Evolutionary conservation across 2,888 invertebrate genomes (phyloP), one percentile per base, ranked within the genome.

Genomic region (Frankliniella fusca): DNA sequence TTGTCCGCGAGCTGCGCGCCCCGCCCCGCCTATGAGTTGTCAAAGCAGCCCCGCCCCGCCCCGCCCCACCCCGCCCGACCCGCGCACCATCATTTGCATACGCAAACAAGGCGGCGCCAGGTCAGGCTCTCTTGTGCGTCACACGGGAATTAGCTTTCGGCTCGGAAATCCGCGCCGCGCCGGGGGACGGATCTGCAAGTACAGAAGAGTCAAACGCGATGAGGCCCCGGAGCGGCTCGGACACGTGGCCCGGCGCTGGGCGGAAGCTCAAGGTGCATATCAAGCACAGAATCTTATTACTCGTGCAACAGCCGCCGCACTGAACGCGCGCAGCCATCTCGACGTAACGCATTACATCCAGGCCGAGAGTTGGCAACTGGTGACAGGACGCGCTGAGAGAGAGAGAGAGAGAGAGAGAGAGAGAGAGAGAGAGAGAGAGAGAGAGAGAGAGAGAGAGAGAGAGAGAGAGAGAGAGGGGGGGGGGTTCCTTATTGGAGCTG

Each of bases 361-460:
- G 38, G 61, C 61, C 3, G 61, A 61, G 61, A n/a, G 70, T 76
- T 76, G 12, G 70, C 70, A 76, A 76, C 70, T 76, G 70, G 70
- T 76, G 70, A 7, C 70, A 11, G n/a, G n/a, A n/a, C n/a, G n/a
- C 70, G 27, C 70, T 9, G 70, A 70, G n/a, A 23, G 70, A 23
- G 23, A 9, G 70, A 23, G 23, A 12, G 54, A 18, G 54, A 54
- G 18, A 54, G 54, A 54, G 54, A 54, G 54, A 54, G 54, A 54
- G 54, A 54, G 54, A 54, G 54, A 54, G 54, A 54, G 54, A 54
- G 54, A 54, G 54, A 54, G 54, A 54, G 54, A 54, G 54, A 54
- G 54, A 54, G 54, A 18, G 54, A 54, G 54, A 54, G 54, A 54
- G 54, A 18, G 54, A 54, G 54, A 54, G 54, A 54, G 54, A 54